phyloP scores from a whole-genome alignment of 2,888 invertebrate species.

The Eupithecia vulgata region DNA sequence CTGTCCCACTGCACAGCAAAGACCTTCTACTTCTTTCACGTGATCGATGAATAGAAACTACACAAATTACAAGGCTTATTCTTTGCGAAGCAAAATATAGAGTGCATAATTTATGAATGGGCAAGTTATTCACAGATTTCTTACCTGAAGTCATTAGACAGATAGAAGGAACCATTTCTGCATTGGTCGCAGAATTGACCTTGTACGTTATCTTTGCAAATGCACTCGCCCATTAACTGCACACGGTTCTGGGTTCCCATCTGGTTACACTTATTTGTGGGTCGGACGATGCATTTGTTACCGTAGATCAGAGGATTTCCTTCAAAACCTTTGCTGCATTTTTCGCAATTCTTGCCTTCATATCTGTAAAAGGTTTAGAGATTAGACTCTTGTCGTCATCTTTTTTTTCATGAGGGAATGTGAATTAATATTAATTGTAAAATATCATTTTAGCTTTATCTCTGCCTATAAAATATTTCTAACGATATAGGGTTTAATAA shows the following conservation, averaged over 20 bases:
- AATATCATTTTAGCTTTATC: neutral
- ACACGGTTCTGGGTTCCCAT: slow-evolving; percentile 85
- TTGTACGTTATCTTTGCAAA: slow-evolving; percentile 85
- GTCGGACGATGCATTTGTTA: slow-evolving; percentile 86
- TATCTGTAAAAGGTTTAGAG: slow-evolving; percentile 63
- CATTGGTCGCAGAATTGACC: slow-evolving; percentile 95
- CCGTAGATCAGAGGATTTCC: slow-evolving; percentile 92
- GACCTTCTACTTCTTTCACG: neutral
- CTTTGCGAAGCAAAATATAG: neutral
- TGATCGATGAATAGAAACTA: neutral
- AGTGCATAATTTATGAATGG: neutral
- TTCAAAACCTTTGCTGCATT: slow-evolving; percentile 90
- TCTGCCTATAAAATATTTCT: neutral
- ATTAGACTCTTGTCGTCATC: neutral
- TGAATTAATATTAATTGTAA: neutral
- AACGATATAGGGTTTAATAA: neutral
- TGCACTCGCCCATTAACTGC: slow-evolving; percentile 68
- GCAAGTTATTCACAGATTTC: neutral
- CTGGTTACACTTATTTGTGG: slow-evolving; percentile 86
- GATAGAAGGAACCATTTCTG: slow-evolving; percentile 91
- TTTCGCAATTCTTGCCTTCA: slow-evolving; percentile 89
- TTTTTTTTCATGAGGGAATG: neutral
- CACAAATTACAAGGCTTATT: neutral
- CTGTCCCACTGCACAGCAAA: neutral
- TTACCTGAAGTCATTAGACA: slow-evolving; percentile 86